phyloP scores from a whole-genome alignment of 92 coral and sea anemone species.

The Actinostola sp. region DNA sequence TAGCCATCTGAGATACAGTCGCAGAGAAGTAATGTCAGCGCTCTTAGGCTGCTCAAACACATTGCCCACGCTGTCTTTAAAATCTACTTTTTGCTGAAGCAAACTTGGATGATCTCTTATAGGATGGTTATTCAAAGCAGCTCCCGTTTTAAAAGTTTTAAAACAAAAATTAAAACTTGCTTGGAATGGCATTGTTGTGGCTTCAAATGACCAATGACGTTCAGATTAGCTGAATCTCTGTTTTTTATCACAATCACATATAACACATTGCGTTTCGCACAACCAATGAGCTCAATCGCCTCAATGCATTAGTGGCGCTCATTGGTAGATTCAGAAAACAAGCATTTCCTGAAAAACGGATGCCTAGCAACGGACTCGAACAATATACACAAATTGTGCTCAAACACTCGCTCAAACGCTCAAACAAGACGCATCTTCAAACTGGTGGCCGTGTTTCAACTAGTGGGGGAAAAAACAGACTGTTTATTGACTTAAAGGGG shows the following conservation, averaged over 20 bases:
- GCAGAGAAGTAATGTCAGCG: slow-evolving; percentile 15
- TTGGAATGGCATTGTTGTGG: slow-evolving; percentile 32
- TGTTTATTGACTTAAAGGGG: too few relatives aligned
- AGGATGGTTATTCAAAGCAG: slow-evolving; percentile 45
- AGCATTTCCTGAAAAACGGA: too few relatives aligned
- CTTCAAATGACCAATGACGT: background rate
- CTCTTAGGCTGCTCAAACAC: slow-evolving; percentile 30
- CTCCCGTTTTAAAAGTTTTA: slow-evolving; percentile 41
- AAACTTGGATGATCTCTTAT: slow-evolving; percentile 35
- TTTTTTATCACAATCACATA: background rate
- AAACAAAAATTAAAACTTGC: slow-evolving; percentile 34
- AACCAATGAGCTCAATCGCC: too few relatives aligned
- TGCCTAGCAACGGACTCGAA: too few relatives aligned
- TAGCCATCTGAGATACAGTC: slow-evolving; percentile 33
- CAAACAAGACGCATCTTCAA: too few relatives aligned
- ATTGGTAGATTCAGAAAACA: background rate
- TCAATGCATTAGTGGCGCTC: too few relatives aligned
- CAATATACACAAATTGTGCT: too few relatives aligned
- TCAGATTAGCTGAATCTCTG: background rate
- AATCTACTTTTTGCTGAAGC: slow-evolving; percentile 20
- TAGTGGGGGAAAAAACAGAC: background rate
- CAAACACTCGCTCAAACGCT: too few relatives aligned
- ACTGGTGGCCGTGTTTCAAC: too few relatives aligned
- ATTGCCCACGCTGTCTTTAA: slow-evolving; percentile 21
- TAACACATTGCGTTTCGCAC: background rate